Base-by-base conservation (phyloP, 2,888 invertebrate genomes). In the Pyrgus malvae region DNA sequence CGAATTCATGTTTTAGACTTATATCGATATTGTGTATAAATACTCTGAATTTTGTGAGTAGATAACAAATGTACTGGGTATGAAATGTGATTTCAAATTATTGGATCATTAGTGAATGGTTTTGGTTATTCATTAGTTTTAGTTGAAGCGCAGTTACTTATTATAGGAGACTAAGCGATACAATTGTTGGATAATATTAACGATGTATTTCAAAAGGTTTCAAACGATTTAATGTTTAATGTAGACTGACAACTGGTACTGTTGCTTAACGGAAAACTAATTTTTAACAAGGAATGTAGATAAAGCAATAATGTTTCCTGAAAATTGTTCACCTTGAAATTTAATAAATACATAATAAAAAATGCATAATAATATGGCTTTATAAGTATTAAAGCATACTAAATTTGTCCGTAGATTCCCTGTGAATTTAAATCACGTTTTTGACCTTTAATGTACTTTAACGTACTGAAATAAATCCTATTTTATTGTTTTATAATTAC, bases 21-120 rank as follows among this genome's bases (percentile, higher is more conserved):
- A 78, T 78, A 80, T 78, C 70, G 68, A 75, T 75, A 78, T 73
- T 71, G 75, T 84, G 76, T 87, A 86, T 76, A 76, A 80, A 84
- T 86, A 85, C 83, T 86, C 83, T 75, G 76, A 80, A 78, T 76
- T 81, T 78, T 81, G 78, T 78, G 80, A 73, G 76, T 85, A 86
- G 83, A 70, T 81, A 72, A 76, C 72, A 63, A 79, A 74, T 80
- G 70, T 76, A 77, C 73, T 79, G 83, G 78, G 80, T 78, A 76
- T 74, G 72, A 73, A 76, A 78, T 79, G 80, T 84, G 78, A 78
- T 80, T 83, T 75, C 65, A 66, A 69, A 64, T 61, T 61, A 64
- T 65, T 59, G 53, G 66, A 68, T 66, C 63, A 66, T 62, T 55
- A 55, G 60, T 61, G 38, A 57, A 58, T 57, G 61, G 66, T 58